phyloP scores from a whole-genome alignment of 2,797 vertebrate genomes.

The Prionace glauca region DNA sequence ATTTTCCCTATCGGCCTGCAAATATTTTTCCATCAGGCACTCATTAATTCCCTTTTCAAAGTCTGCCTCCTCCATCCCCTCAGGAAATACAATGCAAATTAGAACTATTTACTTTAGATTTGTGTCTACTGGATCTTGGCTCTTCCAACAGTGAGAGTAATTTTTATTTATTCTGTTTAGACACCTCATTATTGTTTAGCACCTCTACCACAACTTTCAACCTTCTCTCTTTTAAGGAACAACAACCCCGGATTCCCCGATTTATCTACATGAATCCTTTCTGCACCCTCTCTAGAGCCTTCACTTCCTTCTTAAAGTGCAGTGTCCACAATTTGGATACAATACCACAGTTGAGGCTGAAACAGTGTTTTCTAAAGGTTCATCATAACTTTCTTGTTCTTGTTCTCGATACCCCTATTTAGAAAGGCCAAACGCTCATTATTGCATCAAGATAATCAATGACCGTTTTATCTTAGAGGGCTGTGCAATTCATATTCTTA shows the following conservation, averaged over 20 bases:
- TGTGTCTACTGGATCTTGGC: background rate
- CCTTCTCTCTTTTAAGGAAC: too few relatives aligned
- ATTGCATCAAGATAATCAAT: background rate
- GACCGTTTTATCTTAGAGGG: background rate
- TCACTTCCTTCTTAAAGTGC: too few relatives aligned
- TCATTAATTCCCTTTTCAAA: background rate
- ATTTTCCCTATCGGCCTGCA: background rate
- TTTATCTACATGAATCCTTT: too few relatives aligned
- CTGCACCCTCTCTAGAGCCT: too few relatives aligned
- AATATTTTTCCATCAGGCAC: background rate
- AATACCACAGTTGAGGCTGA: too few relatives aligned
- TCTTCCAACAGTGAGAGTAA: background rate
- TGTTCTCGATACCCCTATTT: too few relatives aligned
- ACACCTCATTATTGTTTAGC: background rate
- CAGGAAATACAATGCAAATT: background rate
- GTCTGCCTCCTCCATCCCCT: background rate
- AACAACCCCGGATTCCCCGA: too few relatives aligned
- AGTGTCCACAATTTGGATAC: too few relatives aligned
- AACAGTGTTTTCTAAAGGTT: too few relatives aligned
- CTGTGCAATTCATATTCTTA: background rate
- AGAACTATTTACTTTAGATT: background rate
- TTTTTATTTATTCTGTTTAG: background rate
- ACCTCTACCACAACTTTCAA: background rate
- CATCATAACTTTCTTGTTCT: too few relatives aligned
- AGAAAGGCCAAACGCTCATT: too few relatives aligned